Conservation (phyloP, 2,888 invertebrate species). For the Biston stratarius region DNA sequence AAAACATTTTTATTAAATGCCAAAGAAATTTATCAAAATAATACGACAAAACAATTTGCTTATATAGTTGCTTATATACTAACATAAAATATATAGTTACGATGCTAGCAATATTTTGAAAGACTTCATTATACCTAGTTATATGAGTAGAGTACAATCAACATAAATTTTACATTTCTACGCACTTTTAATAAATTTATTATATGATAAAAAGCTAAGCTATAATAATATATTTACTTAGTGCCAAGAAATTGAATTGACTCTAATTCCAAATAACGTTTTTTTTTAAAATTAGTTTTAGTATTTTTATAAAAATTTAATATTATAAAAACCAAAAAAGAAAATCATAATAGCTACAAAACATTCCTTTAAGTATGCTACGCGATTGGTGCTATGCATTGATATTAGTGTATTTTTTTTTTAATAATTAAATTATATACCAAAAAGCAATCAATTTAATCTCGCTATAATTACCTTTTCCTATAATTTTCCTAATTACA, state of each 20-base stretch:
- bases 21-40: constrained; percentile 18
- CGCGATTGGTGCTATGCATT: constrained; percentile 66
- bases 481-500: constrained; percentile 45
- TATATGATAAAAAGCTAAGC: constrained; percentile 36
- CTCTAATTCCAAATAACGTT: constrained; percentile 19
- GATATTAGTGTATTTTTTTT: constrained; percentile 46
- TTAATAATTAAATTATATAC: constrained; percentile 47
- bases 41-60: constrained; percentile 20
- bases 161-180: constrained; percentile 27
- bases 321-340: constrained; percentile 48
- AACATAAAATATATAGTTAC: constrained; percentile 15
- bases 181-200: constrained; percentile 38
- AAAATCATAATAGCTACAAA: constrained; percentile 14
- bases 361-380: constrained; percentile 54
- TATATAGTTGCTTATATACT: constrained; percentile 9
- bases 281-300: constrained; percentile 34
- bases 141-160: constrained; percentile 26
- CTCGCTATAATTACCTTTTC: constrained; percentile 59
- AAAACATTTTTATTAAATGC: constrained; percentile 1
- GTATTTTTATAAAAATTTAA: constrained; percentile 44
- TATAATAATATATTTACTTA: constrained; percentile 35
- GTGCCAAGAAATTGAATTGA: constrained; percentile 52
- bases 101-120: constrained; percentile 35
- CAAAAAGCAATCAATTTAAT: constrained; percentile 61
- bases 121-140: constrained; percentile 34